Evolutionary conservation across 1,140 invertebrate genomes (phyloP), one percentile per base, ranked within the genome.

Genomic region (Harpegnathos saltator): DNA sequence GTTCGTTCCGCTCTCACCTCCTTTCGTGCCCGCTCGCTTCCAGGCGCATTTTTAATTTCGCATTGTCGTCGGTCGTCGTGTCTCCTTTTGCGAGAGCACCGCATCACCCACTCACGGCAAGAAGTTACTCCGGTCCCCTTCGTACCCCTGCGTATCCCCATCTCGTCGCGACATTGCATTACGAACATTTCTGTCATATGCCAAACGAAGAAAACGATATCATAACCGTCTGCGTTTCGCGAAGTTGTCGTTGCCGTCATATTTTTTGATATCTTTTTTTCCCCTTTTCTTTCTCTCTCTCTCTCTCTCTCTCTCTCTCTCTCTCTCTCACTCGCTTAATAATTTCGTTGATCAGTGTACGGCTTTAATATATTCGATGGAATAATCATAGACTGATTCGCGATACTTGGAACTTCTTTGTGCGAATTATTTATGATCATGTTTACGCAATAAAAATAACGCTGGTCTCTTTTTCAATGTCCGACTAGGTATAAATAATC

Each of bases 21-120:
- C 84, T 88, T 87, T 88, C 72, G 58, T 80, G 19, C 26, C 33
- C 24, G 19, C 44, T 63, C 72, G 71, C 68, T 85, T 73, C 62
- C 85, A 87, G 74, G 38, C 85, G 80, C 73, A 74, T 87, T 87
- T 87, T 83, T 87, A 84, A 87, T 87, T 87, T 87, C 72, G 62
- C 85, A 87, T 87, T 86, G 84, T 69, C 84, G 72, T 83, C 59
- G 66, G 9, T 81, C 52, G 22, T 81, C 26, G 52, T 80, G n/a
- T 29, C 61, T 62, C 63, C 71, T 86, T 84, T 62, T 74, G 69
- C 63, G 48, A 50, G 80, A 75, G 15, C 38, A 73, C 65, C 54
- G 66, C 22, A 29, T 26, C 72, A 58, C 68, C 84, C 84, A 71
- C 83, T 65, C 80, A 83, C 84, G 54, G 83, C 59, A 65, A 83